A percentile compares a stretch with the other conserved stretches of the same genome.
Conservation (phyloP, 2,113 vertebrate species). For the Hiodon alosoides region DNA sequence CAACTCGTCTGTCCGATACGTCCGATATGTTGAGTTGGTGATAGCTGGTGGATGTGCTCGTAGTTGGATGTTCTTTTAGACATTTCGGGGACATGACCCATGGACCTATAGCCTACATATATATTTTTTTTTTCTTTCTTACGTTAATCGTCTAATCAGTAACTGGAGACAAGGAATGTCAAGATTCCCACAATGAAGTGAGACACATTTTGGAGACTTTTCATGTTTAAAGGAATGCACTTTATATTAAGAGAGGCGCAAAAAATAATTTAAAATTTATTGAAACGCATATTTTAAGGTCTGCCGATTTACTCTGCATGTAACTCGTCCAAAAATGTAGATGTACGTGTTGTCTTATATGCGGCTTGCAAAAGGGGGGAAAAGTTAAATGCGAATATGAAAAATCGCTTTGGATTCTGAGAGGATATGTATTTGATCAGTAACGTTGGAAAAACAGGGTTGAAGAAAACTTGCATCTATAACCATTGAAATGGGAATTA, state of each 20-base stretch:
- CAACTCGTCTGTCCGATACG: slow-evolving; percentile 14
- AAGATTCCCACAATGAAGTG: background rate
- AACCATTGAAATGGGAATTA: slow-evolving; percentile 33
- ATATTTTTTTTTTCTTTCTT: too few relatives aligned
- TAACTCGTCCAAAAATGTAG: background rate
- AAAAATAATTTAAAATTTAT: slow-evolving; percentile 13
- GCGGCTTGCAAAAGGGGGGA: slow-evolving; percentile 20
- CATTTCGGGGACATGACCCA: slow-evolving; percentile 5
- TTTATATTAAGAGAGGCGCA: slow-evolving; percentile 15
- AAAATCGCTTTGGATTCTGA: slow-evolving; percentile 89
- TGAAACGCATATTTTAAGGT: slow-evolving; percentile 14
- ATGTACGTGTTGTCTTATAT: slow-evolving; percentile 9
- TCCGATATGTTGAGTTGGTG: slow-evolving; percentile 21
- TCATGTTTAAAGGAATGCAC: slow-evolving; percentile 10
- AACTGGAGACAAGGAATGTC: background rate
- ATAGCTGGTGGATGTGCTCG: slow-evolving; percentile 22
- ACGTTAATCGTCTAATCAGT: background rate
- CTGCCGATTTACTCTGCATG: slow-evolving; percentile 6
- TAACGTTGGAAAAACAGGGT: slow-evolving; percentile 20
- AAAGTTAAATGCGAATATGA: slow-evolving; percentile 52
- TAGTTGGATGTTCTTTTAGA: slow-evolving; percentile 26
- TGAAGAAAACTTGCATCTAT: slow-evolving; percentile 48
- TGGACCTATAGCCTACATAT: slow-evolving; percentile 14
- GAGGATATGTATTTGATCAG: slow-evolving; percentile 61
- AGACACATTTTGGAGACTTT: slow-evolving; percentile 1